Evolutionary conservation across 2,797 vertebrate genomes (phyloP).

Genomic region (Manis crassicaudata): DNA sequence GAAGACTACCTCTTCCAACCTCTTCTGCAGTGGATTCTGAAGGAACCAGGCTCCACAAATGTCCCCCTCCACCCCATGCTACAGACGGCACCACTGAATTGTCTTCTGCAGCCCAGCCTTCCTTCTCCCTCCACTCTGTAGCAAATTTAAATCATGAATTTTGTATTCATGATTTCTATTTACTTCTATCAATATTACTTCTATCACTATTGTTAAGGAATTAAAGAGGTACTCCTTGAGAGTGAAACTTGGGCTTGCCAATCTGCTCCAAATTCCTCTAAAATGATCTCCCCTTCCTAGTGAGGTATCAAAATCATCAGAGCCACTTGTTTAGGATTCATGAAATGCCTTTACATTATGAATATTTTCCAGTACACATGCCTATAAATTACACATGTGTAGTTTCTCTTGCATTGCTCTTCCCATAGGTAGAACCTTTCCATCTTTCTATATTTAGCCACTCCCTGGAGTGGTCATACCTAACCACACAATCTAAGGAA

Average conservation of each 20-base stretch:
- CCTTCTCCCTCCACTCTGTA: background rate
- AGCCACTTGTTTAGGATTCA: background rate
- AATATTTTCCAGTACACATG: background rate
- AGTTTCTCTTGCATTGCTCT: background rate
- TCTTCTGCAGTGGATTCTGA: background rate
- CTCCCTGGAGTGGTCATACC: background rate
- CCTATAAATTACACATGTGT: background rate
- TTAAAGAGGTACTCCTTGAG: background rate
- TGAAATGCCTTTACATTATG: background rate
- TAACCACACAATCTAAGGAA: background rate
- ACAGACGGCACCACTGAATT: background rate
- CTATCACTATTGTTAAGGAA: background rate
- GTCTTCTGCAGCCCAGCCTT: background rate
- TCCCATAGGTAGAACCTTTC: background rate
- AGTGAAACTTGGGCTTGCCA: background rate
- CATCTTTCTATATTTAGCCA: background rate
- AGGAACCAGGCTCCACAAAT: background rate
- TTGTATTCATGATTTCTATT: too few species aligned
- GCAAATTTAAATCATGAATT: background rate
- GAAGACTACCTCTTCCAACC: background rate
- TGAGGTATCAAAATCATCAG: background rate
- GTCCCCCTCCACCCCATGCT: fast-evolving
- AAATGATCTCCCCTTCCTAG: background rate
- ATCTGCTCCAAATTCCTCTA: background rate
- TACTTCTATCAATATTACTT: too few species aligned